Conservation (phyloP, 2,797 vertebrate genomes). For the Lagorchestes hirsutus region DNA sequence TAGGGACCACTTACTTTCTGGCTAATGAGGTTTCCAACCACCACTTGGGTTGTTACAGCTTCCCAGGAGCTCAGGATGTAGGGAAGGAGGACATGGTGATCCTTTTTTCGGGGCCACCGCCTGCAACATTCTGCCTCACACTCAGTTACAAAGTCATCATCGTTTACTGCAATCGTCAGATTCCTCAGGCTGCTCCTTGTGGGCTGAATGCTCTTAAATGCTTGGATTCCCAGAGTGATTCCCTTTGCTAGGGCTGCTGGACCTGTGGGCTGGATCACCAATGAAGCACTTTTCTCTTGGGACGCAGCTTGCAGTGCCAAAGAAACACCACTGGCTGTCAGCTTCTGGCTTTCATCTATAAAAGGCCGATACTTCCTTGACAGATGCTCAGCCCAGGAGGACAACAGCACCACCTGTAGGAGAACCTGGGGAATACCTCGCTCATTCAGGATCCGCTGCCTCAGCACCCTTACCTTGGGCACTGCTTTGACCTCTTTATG, state of each 20-base stretch:
- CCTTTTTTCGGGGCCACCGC: neutral
- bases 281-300: neutral
- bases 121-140: neutral
- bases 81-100: neutral
- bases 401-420: slow-evolving; percentile 1
- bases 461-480: neutral
- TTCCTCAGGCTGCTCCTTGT: neutral
- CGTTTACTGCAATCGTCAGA: neutral
- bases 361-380: neutral
- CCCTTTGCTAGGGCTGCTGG: neutral
- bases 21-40: neutral
- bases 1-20: slow-evolving; percentile 40
- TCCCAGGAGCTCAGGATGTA: neutral
- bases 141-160: accelerated
- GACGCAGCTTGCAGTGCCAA: neutral
- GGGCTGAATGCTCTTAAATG: neutral
- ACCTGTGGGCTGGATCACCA: neutral
- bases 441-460: neutral
- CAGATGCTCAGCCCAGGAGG: neutral
- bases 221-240: neutral
- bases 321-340: neutral
- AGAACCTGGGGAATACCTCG: neutral
- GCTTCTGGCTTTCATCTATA: neutral
- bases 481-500: neutral
- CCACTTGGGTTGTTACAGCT: neutral